Evolutionary conservation across 2,113 vertebrate genomes (phyloP).

Genomic region (Rhodinocichla rosea): DNA sequence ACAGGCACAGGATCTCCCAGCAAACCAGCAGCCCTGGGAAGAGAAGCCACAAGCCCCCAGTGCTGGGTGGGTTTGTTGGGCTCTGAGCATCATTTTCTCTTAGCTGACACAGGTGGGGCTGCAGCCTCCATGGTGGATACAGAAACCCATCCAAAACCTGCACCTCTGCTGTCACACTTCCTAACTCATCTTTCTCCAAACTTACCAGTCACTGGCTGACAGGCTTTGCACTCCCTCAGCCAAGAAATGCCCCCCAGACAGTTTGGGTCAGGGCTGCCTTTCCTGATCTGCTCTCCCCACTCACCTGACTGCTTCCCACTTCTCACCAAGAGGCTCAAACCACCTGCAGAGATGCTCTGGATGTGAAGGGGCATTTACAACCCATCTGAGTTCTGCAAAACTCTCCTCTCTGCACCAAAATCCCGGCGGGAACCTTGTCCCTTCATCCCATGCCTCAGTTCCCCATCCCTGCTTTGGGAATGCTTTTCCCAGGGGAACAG

Average conservation of each 20-base stretch:
- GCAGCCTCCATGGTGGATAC: not conserved
- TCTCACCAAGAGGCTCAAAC: not conserved
- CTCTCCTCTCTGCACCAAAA: not conserved
- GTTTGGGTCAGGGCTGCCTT: not conserved
- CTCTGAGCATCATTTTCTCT: not conserved
- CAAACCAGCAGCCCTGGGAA: not conserved
- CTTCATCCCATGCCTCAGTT: not conserved
- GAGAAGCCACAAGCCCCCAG: not conserved
- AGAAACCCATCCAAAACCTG: not conserved
- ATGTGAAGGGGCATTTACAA: not conserved
- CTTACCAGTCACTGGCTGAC: not conserved
- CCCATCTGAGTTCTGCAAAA: not conserved
- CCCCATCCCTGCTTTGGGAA: not conserved
- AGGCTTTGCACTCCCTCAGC: not conserved
- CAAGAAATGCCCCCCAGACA: not conserved
- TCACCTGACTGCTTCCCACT: not conserved
- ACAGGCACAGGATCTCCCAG: not conserved
- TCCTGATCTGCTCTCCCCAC: not conserved
- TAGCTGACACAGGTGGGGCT: not conserved
- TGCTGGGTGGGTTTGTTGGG: not conserved
- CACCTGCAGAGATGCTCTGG: not conserved
- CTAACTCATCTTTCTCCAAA: not conserved
- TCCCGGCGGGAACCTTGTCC: not conserved
- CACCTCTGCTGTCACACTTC: not conserved
- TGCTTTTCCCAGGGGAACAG: rapidly evolving